Conservation (phyloP, 2,113 vertebrate genomes). For the Steatornis caripensis region DNA sequence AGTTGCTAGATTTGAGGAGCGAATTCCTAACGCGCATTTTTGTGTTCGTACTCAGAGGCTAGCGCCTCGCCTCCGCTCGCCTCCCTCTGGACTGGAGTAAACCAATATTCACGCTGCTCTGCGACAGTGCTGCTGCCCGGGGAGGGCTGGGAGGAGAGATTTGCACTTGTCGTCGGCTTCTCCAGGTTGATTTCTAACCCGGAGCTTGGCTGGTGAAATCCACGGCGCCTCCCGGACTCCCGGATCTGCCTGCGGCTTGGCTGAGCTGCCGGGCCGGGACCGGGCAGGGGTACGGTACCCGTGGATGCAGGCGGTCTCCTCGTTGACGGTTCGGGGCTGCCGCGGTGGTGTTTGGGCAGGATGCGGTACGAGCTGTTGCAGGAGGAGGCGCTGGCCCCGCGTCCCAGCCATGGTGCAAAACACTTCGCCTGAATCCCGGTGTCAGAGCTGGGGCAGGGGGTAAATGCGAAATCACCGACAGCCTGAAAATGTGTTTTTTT, state of each 20-base stretch:
- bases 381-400: not conserved
- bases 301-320: not conserved
- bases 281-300: not conserved
- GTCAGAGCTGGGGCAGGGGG: not conserved
- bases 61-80: not conserved
- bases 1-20: not conserved
- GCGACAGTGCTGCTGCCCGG: not conserved
- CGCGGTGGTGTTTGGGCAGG: not conserved
- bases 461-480: not conserved
- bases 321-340: no score
- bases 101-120: not conserved
- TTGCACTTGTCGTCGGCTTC: not conserved
- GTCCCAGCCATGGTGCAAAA: not conserved
- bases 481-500: not conserved
- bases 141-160: not conserved
- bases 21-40: not conserved
- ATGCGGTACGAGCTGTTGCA: rapidly evolving
- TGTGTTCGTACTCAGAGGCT: not conserved
- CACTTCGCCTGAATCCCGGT: not conserved
- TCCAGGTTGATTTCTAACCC: not conserved
- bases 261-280: not conserved
- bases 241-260: not conserved
- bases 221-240: not conserved
- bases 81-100: not conserved
- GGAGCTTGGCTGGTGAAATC: not conserved